phyloP scores from a whole-genome alignment of 2,888 invertebrate genomes.

The Ennomos quercinarius region DNA sequence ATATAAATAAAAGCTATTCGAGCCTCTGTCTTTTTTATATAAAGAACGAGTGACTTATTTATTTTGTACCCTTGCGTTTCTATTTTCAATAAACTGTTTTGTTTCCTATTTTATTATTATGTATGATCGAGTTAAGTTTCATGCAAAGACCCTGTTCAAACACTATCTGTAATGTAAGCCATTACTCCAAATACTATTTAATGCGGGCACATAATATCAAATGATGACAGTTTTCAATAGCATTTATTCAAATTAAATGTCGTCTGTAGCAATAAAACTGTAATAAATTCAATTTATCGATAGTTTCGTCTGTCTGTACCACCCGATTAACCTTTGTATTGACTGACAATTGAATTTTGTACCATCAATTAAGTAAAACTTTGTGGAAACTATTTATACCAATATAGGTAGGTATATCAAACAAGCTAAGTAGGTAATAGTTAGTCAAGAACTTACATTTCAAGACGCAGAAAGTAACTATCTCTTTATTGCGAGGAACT shows the following conservation, averaged over 20 bases:
- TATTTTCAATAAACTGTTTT: too few species aligned
- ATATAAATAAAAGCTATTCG: slow-evolving; percentile 6
- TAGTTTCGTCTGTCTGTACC: slow-evolving; percentile 39
- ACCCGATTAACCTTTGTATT: slow-evolving; percentile 2
- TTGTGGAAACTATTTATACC: not conserved
- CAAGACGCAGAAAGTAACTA: slow-evolving; percentile 6
- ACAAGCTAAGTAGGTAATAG: not conserved
- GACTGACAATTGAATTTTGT: slow-evolving; percentile 10
- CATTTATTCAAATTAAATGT: slow-evolving; percentile 54
- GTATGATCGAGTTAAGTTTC: not conserved
- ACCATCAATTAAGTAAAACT: not conserved
- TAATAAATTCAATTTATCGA: slow-evolving; percentile 55
- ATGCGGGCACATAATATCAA: slow-evolving; percentile 39
- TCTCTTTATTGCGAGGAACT: slow-evolving; percentile 10
- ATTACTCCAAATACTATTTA: slow-evolving; percentile 31
- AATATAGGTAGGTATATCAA: too few species aligned
- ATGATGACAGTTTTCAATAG: slow-evolving; percentile 46
- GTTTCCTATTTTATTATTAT: not conserved
- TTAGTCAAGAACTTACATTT: slow-evolving; percentile 15
- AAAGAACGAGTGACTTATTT: too few species aligned
- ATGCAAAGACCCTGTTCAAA: too few species aligned
- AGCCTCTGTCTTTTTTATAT: too few species aligned
- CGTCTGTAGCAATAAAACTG: slow-evolving; percentile 47
- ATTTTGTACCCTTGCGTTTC: too few species aligned
- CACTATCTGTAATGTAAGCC: slow-evolving; percentile 20